Base-by-base conservation (phyloP, 2,888 invertebrate species). In the Drosophila melanosoma region DNA sequence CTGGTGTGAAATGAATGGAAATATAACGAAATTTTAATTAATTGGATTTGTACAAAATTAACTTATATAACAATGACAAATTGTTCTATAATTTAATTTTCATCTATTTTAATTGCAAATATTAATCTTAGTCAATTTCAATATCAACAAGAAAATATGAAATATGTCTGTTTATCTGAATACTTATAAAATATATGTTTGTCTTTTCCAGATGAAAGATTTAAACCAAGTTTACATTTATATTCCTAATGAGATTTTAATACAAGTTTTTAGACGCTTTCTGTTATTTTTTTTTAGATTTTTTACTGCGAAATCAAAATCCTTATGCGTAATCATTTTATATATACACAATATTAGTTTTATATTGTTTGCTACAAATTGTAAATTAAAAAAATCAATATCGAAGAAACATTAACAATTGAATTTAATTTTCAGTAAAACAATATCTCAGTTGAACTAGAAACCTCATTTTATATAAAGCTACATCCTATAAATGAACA, bases 1-100 rank as follows among this genome's bases (percentile, higher is more conserved):
- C 17, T 32, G 29, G 15, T 38, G 70, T 59, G 59, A 69, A 51
- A 12, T 33, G 33, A 42, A 58, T 49, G 17, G 17, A 54, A 26
- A 54, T 26, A 57, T 69, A 68, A 29, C 42, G 56, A 62, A 71
- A 71, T 71, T 71, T 61, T 71, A 56, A 70, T 70, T 71, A 61
- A 23, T 12, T 33, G 56, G 51, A 32, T 40, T 45, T 60, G 11
- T 60, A 20, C 35, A 72, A 63, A 72, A 45, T 63, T 58, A 11
- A 3, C 26, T 62, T 70, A 49, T 32, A 42, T 60, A 70, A 69
- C 1, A 2, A 29, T 8, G 26, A 52, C 17, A 12, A 26, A 60
- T 45, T 53, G 20, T 69, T 26, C 32, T 58, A 45, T 29, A 52
- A 51, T 52, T 69, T 10, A 23, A 59, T 36, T 58, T 48, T 12